These are phyloP conservation scores for Molossus molossus DNA, from an alignment of 2,797 vertebrate species.

Conservation along the genomic window DNA sequence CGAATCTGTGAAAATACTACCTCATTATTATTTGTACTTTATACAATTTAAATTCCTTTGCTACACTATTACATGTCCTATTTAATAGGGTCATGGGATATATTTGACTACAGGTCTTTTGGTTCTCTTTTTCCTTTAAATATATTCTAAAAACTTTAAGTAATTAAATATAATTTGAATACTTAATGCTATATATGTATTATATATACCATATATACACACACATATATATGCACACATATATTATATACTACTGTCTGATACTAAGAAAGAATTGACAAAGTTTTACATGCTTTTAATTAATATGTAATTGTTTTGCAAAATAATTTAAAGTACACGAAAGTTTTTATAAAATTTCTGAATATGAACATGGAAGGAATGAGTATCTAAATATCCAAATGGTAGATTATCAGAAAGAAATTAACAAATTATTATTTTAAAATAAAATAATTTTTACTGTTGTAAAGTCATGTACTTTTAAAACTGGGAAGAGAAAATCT, in stretches of 20 bases:
- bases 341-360: neutral
- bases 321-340: conserved; percentile 2
- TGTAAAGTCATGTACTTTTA: neutral
- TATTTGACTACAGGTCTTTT: neutral
- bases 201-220: neutral
- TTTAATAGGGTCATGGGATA: neutral
- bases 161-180: neutral
- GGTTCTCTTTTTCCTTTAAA: conserved; percentile 10
- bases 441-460: neutral
- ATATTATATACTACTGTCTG: neutral
- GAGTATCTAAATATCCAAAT: neutral
- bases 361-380: neutral
- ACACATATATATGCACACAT: neutral
- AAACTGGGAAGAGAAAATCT: neutral
- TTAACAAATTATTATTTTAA: neutral
- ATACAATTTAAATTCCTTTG: neutral
- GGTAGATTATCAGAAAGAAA: neutral
- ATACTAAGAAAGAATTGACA: neutral
- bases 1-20: neutral
- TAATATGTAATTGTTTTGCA: neutral
- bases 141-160: neutral
- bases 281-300: neutral
- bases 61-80: neutral
- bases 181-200: neutral
- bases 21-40: neutral